A percentile compares a stretch with the other conserved stretches of the same genome.
phyloP scores from a whole-genome alignment of 2,797 vertebrate species.

The Urocyon cinereoargenteus region DNA sequence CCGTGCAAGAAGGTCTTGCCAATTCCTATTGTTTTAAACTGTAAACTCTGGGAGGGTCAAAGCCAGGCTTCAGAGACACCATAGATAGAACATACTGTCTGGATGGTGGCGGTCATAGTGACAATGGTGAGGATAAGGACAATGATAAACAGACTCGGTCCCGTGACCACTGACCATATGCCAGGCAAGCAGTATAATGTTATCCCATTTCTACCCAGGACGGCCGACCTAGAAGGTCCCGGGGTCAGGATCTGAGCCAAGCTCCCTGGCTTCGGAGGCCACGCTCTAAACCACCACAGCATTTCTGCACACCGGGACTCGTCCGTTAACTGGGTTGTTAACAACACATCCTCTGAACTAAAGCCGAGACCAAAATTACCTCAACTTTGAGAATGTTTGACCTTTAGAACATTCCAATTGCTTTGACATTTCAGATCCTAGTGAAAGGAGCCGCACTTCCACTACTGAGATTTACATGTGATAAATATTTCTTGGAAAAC shows the following conservation, averaged over 20 bases:
- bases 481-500: slow-evolving; percentile 59
- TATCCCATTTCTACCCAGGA: not conserved
- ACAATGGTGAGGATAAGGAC: not conserved
- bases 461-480: slow-evolving; percentile 5
- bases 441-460: not conserved
- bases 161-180: not conserved
- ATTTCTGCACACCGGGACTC: not conserved
- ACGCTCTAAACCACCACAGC: not conserved
- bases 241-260: not conserved
- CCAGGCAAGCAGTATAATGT: not conserved
- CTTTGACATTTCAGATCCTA: slow-evolving; percentile 54
- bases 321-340: not conserved
- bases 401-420: slow-evolving; percentile 42
- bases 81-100: not conserved
- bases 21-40: not conserved
- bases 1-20: not conserved
- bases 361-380: slow-evolving; percentile 1
- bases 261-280: not conserved
- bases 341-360: not conserved
- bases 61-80: not conserved
- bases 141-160: not conserved
- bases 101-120: not conserved
- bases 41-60: not conserved
- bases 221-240: not conserved
- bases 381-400: slow-evolving; percentile 41